A percentile compares a stretch with the other conserved stretches of the same genome.
Conservation (phyloP, 2,888 invertebrate genomes). For the Parelbella ahira region DNA sequence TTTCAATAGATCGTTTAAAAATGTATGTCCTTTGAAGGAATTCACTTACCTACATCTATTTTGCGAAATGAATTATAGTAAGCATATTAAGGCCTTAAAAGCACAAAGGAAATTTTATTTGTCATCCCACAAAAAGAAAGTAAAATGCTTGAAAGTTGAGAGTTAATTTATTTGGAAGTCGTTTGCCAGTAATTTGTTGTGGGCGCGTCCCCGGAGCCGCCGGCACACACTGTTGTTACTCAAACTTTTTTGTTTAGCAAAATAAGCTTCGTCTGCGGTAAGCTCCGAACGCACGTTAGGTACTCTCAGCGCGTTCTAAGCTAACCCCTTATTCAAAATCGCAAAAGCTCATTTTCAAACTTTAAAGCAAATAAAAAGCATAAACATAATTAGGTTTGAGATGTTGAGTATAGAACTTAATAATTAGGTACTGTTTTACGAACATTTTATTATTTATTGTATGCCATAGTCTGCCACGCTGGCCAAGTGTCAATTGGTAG, state of each 20-base stretch:
- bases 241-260: slow-evolving; percentile 62
- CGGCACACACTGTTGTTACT: slow-evolving; percentile 53
- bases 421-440: too few relatives aligned
- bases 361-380: too few relatives aligned
- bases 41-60: too few relatives aligned
- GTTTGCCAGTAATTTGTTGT: slow-evolving; percentile 77
- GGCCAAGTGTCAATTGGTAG: too few relatives aligned
- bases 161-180: slow-evolving; percentile 78
- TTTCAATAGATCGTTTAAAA: too few relatives aligned
- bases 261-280: slow-evolving; percentile 48
- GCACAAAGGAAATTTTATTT: slow-evolving; percentile 71
- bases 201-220: slow-evolving; percentile 65
- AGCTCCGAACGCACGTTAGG: slow-evolving; percentile 50
- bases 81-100: slow-evolving; percentile 26
- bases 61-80: slow-evolving; percentile 15
- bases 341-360: too few relatives aligned
- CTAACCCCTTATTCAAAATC: too few relatives aligned
- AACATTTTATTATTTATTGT: too few relatives aligned
- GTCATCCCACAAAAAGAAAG: slow-evolving; percentile 27
- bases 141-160: slow-evolving; percentile 69
- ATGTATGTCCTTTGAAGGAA: too few relatives aligned
- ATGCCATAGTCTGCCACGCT: too few relatives aligned
- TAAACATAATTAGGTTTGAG: too few relatives aligned
- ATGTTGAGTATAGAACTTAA: too few relatives aligned
- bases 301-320: slow-evolving; percentile 36